Evolutionary conservation across 2,113 vertebrate species (phyloP).

Genomic region (Nannobrachium achirus): DNA sequence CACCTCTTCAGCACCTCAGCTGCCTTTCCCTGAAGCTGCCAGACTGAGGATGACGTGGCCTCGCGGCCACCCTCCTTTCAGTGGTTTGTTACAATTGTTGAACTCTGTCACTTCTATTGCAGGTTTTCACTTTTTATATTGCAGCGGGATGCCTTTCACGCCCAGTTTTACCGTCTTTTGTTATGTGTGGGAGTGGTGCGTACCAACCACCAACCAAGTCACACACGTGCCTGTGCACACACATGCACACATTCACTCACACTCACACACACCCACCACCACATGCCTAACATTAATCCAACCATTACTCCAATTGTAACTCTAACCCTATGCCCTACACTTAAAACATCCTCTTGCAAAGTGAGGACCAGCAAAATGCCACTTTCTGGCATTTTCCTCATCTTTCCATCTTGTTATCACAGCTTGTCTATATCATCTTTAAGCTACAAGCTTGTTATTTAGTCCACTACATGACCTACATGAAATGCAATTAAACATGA

Average conservation of each 20-base stretch:
- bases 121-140: constrained; percentile 31
- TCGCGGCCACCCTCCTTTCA: constrained; percentile 44
- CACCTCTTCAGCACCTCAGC: constrained; percentile 54
- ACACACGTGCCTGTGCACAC: constrained; percentile 1
- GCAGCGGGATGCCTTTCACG: constrained; percentile 1
- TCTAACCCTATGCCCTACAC: too few species aligned
- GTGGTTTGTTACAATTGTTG: constrained; percentile 50
- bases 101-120: background rate
- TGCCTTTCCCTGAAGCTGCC: constrained; percentile 32
- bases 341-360: too few species aligned
- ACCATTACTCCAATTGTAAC: too few species aligned
- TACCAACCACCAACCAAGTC: background rate
- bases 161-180: constrained; percentile 1
- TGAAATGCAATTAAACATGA: constrained; percentile 11
- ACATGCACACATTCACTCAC: background rate
- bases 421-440: too few species aligned
- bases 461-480: too few species aligned
- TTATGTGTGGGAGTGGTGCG: background rate
- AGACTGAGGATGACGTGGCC: constrained; percentile 16
- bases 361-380: too few species aligned
- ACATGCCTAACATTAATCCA: constrained; percentile 15
- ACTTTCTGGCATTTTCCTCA: too few species aligned
- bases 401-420: too few species aligned
- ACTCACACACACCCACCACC: constrained; percentile 6
- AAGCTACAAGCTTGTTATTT: too few species aligned